Conservation (phyloP, 2,888 invertebrate genomes). For the Lepidonotus clava region DNA sequence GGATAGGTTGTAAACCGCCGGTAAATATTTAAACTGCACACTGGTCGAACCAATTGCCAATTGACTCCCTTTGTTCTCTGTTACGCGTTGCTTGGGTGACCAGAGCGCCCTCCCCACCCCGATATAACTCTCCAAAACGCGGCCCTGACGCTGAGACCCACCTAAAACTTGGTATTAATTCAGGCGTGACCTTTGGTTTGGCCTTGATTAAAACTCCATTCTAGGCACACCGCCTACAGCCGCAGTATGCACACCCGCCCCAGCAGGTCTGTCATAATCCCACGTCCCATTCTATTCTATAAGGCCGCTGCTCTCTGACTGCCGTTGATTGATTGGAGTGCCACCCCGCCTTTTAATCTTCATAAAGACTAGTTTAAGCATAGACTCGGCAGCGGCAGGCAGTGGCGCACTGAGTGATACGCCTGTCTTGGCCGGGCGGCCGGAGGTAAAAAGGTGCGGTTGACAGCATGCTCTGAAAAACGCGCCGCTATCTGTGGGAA, state of each 20-base stretch:
- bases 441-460: neutral
- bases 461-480: slow-evolving; percentile 8
- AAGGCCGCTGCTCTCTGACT: neutral
- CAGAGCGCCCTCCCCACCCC: too few relatives aligned
- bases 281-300: neutral
- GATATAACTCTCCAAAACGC: too few relatives aligned
- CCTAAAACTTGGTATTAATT: too few relatives aligned
- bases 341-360: slow-evolving; percentile 21
- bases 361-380: slow-evolving; percentile 24
- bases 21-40: neutral
- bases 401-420: slow-evolving; percentile 18
- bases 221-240: neutral
- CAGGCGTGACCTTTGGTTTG: too few relatives aligned
- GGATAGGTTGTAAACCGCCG: neutral
- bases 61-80: neutral
- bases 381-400: neutral
- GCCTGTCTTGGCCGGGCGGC: slow-evolving; percentile 17
- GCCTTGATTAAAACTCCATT: too few relatives aligned
- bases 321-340: slow-evolving; percentile 7
- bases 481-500: slow-evolving; percentile 19
- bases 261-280: neutral
- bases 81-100: too few relatives aligned
- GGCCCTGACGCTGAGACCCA: too few relatives aligned
- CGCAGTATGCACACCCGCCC: neutral
- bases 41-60: neutral